Evolutionary conservation across 2,113 vertebrate genomes (phyloP), one percentile per base, ranked within the genome.

Genomic region (Octodon degus): DNA sequence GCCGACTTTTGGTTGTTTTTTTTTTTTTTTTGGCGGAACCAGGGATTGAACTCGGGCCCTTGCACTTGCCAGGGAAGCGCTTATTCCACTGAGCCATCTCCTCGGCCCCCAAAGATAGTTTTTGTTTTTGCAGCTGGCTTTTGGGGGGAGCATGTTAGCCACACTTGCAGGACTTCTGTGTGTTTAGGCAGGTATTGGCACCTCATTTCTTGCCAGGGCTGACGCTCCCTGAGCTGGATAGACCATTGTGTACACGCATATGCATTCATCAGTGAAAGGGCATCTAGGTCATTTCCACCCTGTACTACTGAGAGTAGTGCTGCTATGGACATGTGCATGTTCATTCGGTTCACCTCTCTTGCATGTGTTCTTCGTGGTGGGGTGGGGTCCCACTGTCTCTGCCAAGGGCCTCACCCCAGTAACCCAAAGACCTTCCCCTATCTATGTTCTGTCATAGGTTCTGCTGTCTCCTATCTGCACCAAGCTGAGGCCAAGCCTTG

Each of bases 171-270:
- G 47, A 34, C 13, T 90, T 80, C 25, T 32, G 17, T 47, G 25
- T 50, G 13, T 19, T 40, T 43, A 9, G 8, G 14, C 2, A 0
- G 25, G 7, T 32, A 47, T 79, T 27, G 16, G 7, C 1, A 6
- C 13, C 37, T 20, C 17, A 16, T 53, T 62, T 7, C 68, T 58
- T 34, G 32, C 13, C 17, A 60, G 22, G 19, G 47, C 25, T 34
- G 19, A 47, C 12, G 5, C 30, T 65, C 47, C 43, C 8, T 10
- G 5, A 37, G 2, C 8, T 30, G 40, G n/a, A 5, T 4, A 43
- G 43, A 65, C n/a, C 53, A 12, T 17, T 9, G 25, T 74, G 17
- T 12, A 34, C 50, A 7, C 40, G 16, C 53, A 55, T 55, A 55
- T 58, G 19, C 27, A 27, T 13, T 34, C 40, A 62, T 63, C 40